These are phyloP conservation scores for Lampris megalopsis DNA, from an alignment of 2,113 vertebrate genomes.

Conservation along the genomic window DNA sequence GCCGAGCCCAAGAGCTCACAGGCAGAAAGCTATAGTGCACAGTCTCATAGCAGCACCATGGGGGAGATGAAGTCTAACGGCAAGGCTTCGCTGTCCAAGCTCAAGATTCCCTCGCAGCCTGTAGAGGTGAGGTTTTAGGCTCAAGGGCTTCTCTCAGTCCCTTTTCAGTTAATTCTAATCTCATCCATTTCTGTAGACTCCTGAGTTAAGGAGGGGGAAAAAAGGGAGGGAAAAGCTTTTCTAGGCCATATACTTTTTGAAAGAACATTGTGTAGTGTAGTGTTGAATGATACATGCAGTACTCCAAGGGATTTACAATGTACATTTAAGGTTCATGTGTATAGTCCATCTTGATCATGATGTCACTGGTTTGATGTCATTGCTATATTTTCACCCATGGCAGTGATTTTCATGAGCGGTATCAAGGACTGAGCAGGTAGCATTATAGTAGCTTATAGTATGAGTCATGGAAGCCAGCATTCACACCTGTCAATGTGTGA, in stretches of 20 bases:
- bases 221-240: too few relatives aligned
- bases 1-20: conserved; percentile 92
- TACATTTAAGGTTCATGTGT: conserved; percentile 5
- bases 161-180: neutral
- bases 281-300: neutral
- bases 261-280: neutral
- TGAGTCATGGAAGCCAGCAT: conserved; percentile 52
- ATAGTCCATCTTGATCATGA: conserved; percentile 19
- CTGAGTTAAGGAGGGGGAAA: neutral
- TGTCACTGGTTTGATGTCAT: conserved; percentile 15
- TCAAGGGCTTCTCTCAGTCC: neutral
- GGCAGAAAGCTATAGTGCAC: conserved; percentile 90
- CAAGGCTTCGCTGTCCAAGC: conserved; percentile 95
- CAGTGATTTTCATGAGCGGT: neutral
- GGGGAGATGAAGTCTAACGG: conserved; percentile 93
- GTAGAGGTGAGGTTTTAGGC: conserved; percentile 86
- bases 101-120: conserved; percentile 96
- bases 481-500: conserved; percentile 31
- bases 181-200: neutral
- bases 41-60: conserved; percentile 87
- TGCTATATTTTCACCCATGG: neutral
- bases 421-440: neutral
- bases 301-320: neutral
- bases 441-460: conserved; percentile 29
- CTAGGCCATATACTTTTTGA: too few relatives aligned